Evolutionary conservation across 2,888 invertebrate genomes (phyloP).

Genomic region (Lithosia quadra): DNA sequence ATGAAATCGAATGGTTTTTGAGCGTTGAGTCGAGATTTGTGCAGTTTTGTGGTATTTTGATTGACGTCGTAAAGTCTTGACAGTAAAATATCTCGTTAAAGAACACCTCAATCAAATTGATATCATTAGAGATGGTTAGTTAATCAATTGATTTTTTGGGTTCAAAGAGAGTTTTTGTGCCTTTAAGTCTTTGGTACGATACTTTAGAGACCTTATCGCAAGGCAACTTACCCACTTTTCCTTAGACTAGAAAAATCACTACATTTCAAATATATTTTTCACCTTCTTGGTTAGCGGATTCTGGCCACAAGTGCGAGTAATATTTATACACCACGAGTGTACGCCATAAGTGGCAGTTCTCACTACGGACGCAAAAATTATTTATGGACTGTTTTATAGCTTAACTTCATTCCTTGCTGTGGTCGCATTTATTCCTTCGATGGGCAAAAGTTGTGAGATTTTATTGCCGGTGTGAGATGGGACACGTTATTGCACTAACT

Average conservation of each 20-base stretch:
- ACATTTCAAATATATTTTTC: background rate
- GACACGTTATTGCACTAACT: constrained; percentile 85
- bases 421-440: constrained; percentile 84
- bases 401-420: constrained; percentile 85
- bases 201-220: background rate
- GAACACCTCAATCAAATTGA: too few species aligned
- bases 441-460: constrained; percentile 84
- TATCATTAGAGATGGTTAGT: too few species aligned
- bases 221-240: too few species aligned
- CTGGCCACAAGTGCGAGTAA: constrained; percentile 20
- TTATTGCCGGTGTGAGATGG: constrained; percentile 86
- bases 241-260: background rate
- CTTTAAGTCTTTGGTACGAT: too few species aligned
- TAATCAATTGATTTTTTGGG: background rate
- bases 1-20: background rate
- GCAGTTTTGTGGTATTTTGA: too few species aligned
- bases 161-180: too few species aligned
- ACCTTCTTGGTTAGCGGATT: background rate
- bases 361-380: constrained; percentile 81
- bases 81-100: background rate
- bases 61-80: background rate
- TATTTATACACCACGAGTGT: constrained; percentile 62
- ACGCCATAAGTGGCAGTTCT: constrained; percentile 75
- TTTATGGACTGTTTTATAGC: constrained; percentile 86
- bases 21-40: too few species aligned